Percentiles rank a stretch among this genome's conserved stretches.
Conservation (phyloP, 2,797 vertebrate species). For the Cirrhinus molitorella region DNA sequence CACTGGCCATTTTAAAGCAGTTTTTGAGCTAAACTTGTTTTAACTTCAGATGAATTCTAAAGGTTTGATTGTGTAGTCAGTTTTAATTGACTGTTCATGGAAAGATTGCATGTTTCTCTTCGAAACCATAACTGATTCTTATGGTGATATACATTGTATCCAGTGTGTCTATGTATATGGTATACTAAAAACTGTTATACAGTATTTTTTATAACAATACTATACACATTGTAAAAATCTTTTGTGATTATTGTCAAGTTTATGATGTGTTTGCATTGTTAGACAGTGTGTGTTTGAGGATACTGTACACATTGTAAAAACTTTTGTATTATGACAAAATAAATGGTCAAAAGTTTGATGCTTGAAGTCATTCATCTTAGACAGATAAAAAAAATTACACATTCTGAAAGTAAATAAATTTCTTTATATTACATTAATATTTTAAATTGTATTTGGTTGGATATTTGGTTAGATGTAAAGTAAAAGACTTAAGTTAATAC, state of each 20-base stretch:
- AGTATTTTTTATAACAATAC: too few relatives aligned
- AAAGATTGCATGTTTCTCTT: too few relatives aligned
- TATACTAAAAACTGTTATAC: too few relatives aligned
- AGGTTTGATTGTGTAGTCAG: too few relatives aligned
- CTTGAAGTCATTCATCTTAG: conserved; percentile 20
- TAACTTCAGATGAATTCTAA: too few relatives aligned
- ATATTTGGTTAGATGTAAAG: conserved; percentile 21
- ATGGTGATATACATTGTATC: too few relatives aligned
- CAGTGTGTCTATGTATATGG: too few relatives aligned
- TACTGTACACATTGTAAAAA: neutral
- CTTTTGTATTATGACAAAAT: conserved; percentile 19
- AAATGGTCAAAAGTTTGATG: conserved; percentile 14
- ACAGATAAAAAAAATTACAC: conserved; percentile 30
- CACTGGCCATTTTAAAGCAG: too few relatives aligned
- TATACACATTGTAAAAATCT: too few relatives aligned
- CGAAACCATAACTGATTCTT: too few relatives aligned
- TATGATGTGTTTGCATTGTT: neutral
- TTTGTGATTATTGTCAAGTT: neutral
- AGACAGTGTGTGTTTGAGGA: neutral
- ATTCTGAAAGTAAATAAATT: conserved; percentile 20
- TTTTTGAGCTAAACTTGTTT: too few relatives aligned
- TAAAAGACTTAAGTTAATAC: conserved; percentile 36
- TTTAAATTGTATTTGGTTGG: conserved; percentile 38
- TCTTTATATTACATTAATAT: conserved; percentile 31
- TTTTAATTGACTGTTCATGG: too few relatives aligned